A percentile compares a stretch with the other conserved stretches of the same genome.
Evolutionary conservation across 1,140 invertebrate genomes (phyloP).

Genomic region (Micrasema minimum): DNA sequence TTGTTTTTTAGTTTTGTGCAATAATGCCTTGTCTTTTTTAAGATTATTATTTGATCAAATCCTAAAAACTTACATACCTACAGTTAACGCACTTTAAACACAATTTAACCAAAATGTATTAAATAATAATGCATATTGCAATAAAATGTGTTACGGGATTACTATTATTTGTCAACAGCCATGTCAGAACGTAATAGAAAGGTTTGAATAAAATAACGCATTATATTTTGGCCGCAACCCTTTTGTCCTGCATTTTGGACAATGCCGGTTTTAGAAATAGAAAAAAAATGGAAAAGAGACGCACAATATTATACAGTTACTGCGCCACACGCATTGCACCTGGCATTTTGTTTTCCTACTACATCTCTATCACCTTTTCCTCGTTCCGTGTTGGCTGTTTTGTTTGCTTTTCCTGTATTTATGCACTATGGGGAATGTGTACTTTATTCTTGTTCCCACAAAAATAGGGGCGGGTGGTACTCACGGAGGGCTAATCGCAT

Average conservation of each 20-base stretch:
- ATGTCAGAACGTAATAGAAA: slow-evolving; percentile 8
- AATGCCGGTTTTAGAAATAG: slow-evolving; percentile 22
- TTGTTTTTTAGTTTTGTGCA: too few relatives aligned
- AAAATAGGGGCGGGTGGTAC: too few relatives aligned
- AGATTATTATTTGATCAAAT: too few relatives aligned
- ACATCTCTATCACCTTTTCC: slow-evolving; percentile 35
- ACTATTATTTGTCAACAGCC: slow-evolving; percentile 41
- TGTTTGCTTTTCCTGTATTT: slow-evolving; percentile 31
- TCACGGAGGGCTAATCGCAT: neutral
- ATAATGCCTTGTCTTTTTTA: too few relatives aligned
- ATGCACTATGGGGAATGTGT: neutral
- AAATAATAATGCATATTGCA: neutral
- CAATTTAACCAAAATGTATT: too few relatives aligned
- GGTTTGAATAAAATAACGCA: slow-evolving; percentile 17
- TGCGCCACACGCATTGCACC: slow-evolving; percentile 43
- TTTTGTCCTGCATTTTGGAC: slow-evolving; percentile 7
- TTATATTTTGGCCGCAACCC: slow-evolving; percentile 35
- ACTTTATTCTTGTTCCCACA: too few relatives aligned
- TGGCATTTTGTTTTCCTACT: slow-evolving; percentile 34
- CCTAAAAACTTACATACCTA: too few relatives aligned
- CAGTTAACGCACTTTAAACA: too few relatives aligned
- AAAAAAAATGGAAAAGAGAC: slow-evolving; percentile 14
- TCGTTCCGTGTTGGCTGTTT: slow-evolving; percentile 17
- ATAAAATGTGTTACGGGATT: slow-evolving; percentile 5
- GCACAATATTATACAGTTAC: slow-evolving; percentile 44